Conservation (phyloP, 1,140 invertebrate species). For the Drosophila mayri region DNA sequence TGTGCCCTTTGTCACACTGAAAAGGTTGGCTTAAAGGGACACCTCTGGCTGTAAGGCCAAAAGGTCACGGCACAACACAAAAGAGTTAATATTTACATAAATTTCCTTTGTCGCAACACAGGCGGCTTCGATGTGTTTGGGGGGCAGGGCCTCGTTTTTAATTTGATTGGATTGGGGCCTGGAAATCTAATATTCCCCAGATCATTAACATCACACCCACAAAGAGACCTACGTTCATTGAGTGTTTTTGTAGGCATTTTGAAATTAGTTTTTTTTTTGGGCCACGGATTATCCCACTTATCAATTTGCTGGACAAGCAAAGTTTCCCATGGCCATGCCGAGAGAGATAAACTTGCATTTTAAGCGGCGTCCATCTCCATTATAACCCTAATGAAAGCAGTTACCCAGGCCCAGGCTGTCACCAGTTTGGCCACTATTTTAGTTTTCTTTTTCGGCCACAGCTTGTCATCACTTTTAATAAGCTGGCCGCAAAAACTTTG, state of each 20-base stretch:
- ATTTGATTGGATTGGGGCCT: constrained; percentile 45
- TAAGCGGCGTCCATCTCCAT: constrained; percentile 57
- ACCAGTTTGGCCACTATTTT: not conserved
- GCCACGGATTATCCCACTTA: constrained; percentile 46
- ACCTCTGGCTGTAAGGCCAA: constrained; percentile 19
- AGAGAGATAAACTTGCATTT: constrained; percentile 52
- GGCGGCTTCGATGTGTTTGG: not conserved
- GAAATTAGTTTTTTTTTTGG: constrained; percentile 48
- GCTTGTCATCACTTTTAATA: constrained; percentile 81
- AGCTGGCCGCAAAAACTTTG: constrained; percentile 77
- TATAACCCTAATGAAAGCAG: constrained; percentile 58
- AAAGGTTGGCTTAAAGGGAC: constrained; percentile 9
- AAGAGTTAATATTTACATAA: constrained; percentile 52
- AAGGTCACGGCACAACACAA: constrained; percentile 38
- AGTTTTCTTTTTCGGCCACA: constrained; percentile 44
- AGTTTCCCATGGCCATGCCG: constrained; percentile 33
- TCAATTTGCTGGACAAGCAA: constrained; percentile 54
- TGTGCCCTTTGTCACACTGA: constrained; percentile 1
- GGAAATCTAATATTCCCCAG: constrained; percentile 35
- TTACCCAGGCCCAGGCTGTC: not conserved
- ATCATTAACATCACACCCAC: constrained; percentile 44
- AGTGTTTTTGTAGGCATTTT: constrained; percentile 41
- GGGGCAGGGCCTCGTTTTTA: constrained; percentile 13
- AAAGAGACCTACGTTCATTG: not conserved
- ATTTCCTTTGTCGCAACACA: constrained; percentile 27